phyloP scores from a whole-genome alignment of 2,113 vertebrate genomes.

The Megalops atlanticus region DNA sequence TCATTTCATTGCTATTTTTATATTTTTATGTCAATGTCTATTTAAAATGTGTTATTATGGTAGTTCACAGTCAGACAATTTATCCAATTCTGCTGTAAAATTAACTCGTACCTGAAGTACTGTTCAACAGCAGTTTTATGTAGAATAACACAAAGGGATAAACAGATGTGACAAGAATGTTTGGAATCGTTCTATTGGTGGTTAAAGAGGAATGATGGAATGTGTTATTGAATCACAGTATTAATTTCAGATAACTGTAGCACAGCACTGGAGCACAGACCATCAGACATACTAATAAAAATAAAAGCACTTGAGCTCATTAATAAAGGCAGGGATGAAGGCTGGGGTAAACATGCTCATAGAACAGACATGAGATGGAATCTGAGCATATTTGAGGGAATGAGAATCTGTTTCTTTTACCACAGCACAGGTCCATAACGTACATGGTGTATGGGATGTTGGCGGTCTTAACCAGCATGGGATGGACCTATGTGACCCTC shows the following conservation, averaged over 20 bases:
- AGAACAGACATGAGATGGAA: not conserved
- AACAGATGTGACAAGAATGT: no score
- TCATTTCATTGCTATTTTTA: no score
- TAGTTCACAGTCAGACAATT: no score
- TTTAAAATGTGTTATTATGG: no score
- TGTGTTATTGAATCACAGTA: not conserved
- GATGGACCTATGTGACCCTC: constrained; percentile 82
- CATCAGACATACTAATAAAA: no score
- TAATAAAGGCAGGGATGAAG: not conserved
- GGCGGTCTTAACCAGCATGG: constrained; percentile 86
- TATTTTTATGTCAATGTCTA: no score
- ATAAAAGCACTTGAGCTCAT: not conserved
- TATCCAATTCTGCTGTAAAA: no score
- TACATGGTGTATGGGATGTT: constrained; percentile 82
- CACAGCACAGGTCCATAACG: constrained; percentile 83
- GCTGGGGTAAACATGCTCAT: not conserved
- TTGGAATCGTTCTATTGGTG: no score
- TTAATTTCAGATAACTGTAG: not conserved
- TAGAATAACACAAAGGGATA: no score
- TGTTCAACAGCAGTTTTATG: not conserved
- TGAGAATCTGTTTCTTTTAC: constrained; percentile 9
- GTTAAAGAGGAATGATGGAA: no score
- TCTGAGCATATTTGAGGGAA: not conserved
- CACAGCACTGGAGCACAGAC: no score
- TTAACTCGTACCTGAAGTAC: no score